Evolutionary conservation across 2,797 vertebrate genomes (phyloP).

Genomic region (Anomalospiza imberbis): DNA sequence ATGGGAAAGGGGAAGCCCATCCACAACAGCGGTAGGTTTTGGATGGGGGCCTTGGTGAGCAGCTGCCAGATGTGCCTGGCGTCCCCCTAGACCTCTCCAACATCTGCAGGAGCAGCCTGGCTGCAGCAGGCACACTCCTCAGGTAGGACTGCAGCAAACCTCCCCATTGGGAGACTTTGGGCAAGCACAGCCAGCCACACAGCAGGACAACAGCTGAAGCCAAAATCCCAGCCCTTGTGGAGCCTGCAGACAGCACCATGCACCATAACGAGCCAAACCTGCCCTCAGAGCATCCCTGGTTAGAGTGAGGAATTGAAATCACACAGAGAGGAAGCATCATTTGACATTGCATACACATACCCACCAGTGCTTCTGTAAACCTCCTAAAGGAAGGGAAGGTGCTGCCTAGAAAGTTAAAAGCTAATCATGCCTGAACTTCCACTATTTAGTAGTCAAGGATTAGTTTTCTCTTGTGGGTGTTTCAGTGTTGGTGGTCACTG

Average conservation of each 20-base stretch:
- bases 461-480: conserved; percentile 28
- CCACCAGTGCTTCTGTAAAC: neutral
- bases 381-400: neutral
- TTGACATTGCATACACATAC: fast-evolving
- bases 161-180: neutral
- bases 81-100: neutral
- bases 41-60: neutral
- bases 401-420: neutral
- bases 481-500: conserved; percentile 20
- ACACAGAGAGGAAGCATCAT: neutral
- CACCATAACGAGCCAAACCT: neutral
- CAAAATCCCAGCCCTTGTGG: neutral
- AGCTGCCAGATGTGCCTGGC: neutral
- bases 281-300: neutral
- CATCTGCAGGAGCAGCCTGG: neutral
- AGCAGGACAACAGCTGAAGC: neutral
- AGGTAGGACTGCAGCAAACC: neutral
- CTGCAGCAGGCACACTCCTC: fast-evolving
- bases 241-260: neutral
- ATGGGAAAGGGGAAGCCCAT: neutral
- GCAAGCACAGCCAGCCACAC: neutral
- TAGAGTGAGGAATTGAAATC: neutral
- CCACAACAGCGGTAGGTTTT: fast-evolving
- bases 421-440: neutral
- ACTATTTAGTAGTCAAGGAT: conserved; percentile 43